A percentile compares a stretch with the other conserved stretches of the same genome.
Conservation (phyloP, 2,888 invertebrate genomes). For the Drosophila longiperda region DNA sequence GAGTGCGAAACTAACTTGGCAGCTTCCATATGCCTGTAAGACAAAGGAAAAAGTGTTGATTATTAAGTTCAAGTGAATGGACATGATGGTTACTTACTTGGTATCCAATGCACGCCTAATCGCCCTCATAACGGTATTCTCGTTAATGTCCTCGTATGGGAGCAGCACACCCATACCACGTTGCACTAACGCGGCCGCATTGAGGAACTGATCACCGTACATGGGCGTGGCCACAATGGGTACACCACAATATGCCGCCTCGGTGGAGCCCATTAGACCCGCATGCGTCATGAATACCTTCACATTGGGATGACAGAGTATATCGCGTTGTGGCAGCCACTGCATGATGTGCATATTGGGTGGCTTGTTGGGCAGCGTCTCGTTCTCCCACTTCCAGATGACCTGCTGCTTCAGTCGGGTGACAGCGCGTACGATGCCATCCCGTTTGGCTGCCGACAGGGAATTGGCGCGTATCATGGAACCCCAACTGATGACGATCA, state of each 20-base stretch:
- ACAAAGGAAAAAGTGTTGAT: neutral
- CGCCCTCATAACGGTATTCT: constrained; percentile 85
- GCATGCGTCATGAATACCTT: constrained; percentile 90
- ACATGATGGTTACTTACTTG: constrained; percentile 83
- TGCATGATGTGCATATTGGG: constrained; percentile 88
- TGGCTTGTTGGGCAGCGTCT: constrained; percentile 87
- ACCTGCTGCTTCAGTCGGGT: constrained; percentile 87
- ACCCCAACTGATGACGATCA: constrained; percentile 90
- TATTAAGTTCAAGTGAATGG: neutral
- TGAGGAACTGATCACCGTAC: constrained; percentile 89
- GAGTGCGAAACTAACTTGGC: constrained; percentile 86
- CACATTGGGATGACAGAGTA: constrained; percentile 90
- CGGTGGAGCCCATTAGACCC: constrained; percentile 89
- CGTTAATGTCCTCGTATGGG: constrained; percentile 86
- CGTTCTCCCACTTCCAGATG: constrained; percentile 90
- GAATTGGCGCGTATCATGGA: constrained; percentile 88
- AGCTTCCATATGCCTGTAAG: constrained; percentile 75
- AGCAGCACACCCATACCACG: constrained; percentile 87
- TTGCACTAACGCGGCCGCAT: constrained; percentile 86
- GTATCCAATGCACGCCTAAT: constrained; percentile 85
- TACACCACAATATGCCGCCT: constrained; percentile 88
- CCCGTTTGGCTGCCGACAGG: constrained; percentile 86
- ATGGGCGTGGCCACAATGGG: constrained; percentile 89
- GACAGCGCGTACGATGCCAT: constrained; percentile 87
- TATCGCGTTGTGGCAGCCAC: constrained; percentile 91